Percentiles rank a stretch among this genome's conserved stretches.
Conservation (phyloP, 2,113 vertebrate species). For the Bubalus kerabau region DNA sequence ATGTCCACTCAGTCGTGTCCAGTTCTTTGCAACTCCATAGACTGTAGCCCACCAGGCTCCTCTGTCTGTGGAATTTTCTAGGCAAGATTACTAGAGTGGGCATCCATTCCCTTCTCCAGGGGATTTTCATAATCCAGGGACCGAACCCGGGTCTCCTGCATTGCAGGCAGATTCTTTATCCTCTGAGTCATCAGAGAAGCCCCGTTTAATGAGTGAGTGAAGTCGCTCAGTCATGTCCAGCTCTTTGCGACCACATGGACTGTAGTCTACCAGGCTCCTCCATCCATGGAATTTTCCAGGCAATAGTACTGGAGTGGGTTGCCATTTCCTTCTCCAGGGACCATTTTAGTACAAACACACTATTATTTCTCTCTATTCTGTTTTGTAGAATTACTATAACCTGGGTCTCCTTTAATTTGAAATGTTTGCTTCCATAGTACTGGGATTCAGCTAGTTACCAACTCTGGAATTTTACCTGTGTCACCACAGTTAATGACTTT, state of each 20-base stretch:
- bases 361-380: not conserved
- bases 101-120: not conserved
- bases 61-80: not conserved
- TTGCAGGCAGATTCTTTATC: not conserved
- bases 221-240: too few species aligned
- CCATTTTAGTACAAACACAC: too few species aligned
- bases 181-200: not conserved
- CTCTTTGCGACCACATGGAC: fast-evolving
- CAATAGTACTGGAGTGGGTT: too few species aligned
- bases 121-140: not conserved
- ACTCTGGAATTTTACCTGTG: not conserved
- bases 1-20: not conserved
- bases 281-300: too few species aligned
- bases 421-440: not conserved
- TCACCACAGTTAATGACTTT: not conserved
- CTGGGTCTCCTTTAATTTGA: not conserved
- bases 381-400: not conserved
- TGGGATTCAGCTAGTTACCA: not conserved
- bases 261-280: too few species aligned
- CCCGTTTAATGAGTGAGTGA: not conserved
- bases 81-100: not conserved
- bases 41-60: not conserved
- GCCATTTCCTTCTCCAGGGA: too few species aligned
- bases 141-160: not conserved
- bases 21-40: not conserved